phyloP scores from a whole-genome alignment of 2,888 invertebrate species.

The Cheilosia impressa region DNA sequence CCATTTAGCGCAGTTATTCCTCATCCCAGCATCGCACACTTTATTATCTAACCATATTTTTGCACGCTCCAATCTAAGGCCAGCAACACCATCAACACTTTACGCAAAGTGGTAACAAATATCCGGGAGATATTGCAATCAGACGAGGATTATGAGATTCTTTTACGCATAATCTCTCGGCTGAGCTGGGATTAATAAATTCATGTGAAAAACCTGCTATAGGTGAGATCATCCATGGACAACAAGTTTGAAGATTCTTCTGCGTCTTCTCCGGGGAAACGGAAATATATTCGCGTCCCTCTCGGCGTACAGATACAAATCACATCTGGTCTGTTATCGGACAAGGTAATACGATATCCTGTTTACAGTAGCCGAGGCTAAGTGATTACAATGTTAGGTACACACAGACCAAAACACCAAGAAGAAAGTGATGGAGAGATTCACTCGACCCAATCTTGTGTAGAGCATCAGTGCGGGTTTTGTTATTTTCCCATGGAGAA shows the following conservation, averaged over 20 bases:
- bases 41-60: constrained; percentile 19
- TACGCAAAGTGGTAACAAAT: constrained; percentile 41
- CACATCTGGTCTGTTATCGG: constrained; percentile 61
- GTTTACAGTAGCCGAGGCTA: constrained; percentile 63
- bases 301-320: constrained; percentile 31
- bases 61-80: constrained; percentile 11
- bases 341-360: constrained; percentile 65
- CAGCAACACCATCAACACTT: constrained; percentile 41
- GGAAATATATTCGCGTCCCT: constrained; percentile 10
- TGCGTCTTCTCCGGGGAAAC: constrained; percentile 21
- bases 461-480: not conserved
- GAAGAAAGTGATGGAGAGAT: constrained; percentile 60
- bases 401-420: not conserved
- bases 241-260: constrained; percentile 44
- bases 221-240: constrained; percentile 30
- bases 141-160: constrained; percentile 40
- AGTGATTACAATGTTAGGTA: constrained; percentile 63
- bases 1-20: not conserved
- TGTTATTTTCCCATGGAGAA: constrained; percentile 21
- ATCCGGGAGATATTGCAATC: constrained; percentile 42
- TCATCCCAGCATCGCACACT: not conserved
- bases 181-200: constrained; percentile 36
- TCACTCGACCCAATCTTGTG: not conserved
- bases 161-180: constrained; percentile 15
- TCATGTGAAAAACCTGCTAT: constrained; percentile 38